Base-by-base conservation (phyloP, 2,113 vertebrate species). In the Rhodinocichla rosea region DNA sequence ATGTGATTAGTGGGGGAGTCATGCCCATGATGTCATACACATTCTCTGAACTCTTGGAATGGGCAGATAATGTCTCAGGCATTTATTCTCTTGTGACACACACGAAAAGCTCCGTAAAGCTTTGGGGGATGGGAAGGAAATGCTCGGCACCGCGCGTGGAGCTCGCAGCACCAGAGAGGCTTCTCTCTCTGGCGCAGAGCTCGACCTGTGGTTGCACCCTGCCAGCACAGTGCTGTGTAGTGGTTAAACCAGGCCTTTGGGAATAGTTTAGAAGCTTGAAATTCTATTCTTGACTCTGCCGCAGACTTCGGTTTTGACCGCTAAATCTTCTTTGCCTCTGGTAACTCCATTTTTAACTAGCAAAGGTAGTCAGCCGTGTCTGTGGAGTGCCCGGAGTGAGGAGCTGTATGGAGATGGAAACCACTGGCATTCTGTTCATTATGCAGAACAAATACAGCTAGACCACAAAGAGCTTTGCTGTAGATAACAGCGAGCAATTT, bases 1-100 rank as follows among this genome's bases (percentile, higher is more conserved):
- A 97, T 97, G 95, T 94, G 95, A 96, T 97, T 97, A 97, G 92
- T 17, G 67, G 92, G 79, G 90, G 89, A 94, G 94, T 88, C 86
- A 89, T 94, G 96, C 87, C 92, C 71, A 88, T 97, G 97, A 97
- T 94, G 95, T 97, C 93, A 97, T 93, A 79, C 44, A 15, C 86
- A 95, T 95, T 92, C 96, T 83, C 96, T 86, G 96, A 91, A 91
- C 95, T 94, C 90, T 91, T 70, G 69, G 67, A 96, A 95, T 49
- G 89, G 89, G 69, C 89, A 95, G 90, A 95, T 95, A 95, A 93
- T 70, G 92, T 76, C 92, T 95, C 64, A 42, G 83, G 93, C 93
- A 78, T 92, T 96, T 83, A 83, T 87, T 90, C 89, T 97, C 94
- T 23, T 23, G 69, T 92, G 95, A 73, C 76, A 93, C 45, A 16